Conservation (phyloP, 2,113 vertebrate genomes). For the Otocyon megalotis region DNA sequence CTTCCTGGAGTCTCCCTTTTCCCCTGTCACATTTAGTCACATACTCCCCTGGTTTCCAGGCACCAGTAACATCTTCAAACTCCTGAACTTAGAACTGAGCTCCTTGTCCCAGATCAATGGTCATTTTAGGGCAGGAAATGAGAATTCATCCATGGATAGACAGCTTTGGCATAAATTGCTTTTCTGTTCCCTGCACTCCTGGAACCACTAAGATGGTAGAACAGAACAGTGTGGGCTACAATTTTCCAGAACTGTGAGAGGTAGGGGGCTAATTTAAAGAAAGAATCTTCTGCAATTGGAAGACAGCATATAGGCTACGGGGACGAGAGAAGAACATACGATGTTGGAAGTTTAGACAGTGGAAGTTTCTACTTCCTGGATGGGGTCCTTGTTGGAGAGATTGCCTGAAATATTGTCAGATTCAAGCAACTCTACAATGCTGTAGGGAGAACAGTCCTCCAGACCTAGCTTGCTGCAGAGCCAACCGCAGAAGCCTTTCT, state of each 20-base stretch:
- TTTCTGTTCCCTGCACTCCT: background rate
- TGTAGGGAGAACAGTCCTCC: constrained; percentile 98
- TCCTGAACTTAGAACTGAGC: background rate
- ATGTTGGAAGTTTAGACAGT: constrained; percentile 87
- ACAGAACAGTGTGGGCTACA: constrained; percentile 7
- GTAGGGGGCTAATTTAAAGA: background rate
- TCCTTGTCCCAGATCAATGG: background rate
- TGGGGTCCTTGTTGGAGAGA: constrained; percentile 91
- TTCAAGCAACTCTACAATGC: constrained; percentile 97
- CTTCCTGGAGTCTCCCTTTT: background rate
- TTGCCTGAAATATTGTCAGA: constrained; percentile 94
- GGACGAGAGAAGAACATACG: background rate
- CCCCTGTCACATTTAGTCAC: constrained; percentile 26
- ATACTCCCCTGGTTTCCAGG: constrained; percentile 18
- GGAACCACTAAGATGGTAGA: constrained; percentile 5
- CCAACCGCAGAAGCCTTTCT: constrained; percentile 99
- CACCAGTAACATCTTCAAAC: background rate
- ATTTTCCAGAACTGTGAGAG: background rate
- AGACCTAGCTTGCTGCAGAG: constrained; percentile 96
- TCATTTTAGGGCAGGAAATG: background rate
- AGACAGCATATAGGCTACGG: background rate
- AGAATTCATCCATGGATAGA: background rate
- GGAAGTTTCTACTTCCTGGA: constrained; percentile 93
- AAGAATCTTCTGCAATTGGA: background rate
- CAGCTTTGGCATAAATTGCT: constrained; percentile 15